A percentile compares a stretch with the other conserved stretches of the same genome.
Evolutionary conservation across 2,797 vertebrate species (phyloP).

Genomic region (Hyperoplus lanceolatus): DNA sequence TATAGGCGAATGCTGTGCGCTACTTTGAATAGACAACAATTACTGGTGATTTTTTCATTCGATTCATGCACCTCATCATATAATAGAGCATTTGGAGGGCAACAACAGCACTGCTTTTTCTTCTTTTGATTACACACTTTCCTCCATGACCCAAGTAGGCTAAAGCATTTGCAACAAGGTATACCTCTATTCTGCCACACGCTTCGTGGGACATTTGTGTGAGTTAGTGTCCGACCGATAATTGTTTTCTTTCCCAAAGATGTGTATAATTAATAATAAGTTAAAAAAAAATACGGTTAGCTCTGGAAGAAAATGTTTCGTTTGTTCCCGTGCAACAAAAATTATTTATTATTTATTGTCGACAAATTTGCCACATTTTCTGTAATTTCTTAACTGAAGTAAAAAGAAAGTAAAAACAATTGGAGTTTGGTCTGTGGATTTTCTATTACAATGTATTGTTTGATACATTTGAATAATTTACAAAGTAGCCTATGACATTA

Average conservation of each 20-base stretch:
- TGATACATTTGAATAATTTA: conserved; percentile 33
- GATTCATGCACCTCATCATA: conserved; percentile 48
- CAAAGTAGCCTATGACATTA: not conserved
- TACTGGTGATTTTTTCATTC: conserved; percentile 81
- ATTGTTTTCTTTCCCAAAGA: conserved; percentile 91
- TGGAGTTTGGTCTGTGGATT: conserved; percentile 91
- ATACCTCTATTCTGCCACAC: conserved; percentile 98
- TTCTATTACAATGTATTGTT: conserved; percentile 85
- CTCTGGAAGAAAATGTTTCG: conserved; percentile 86
- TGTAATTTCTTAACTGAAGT: conserved; percentile 97
- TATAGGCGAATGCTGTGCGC: conserved; percentile 81
- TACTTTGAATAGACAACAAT: conserved; percentile 82
- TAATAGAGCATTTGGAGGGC: conserved; percentile 77
- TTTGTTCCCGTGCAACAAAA: conserved; percentile 95
- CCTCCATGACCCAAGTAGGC: conserved; percentile 87
- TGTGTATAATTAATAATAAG: conserved; percentile 93
- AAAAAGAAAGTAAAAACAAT: conserved; percentile 86
- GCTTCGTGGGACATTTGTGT: conserved; percentile 92
- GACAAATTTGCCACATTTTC: conserved; percentile 97
- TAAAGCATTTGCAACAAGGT: conserved; percentile 98
- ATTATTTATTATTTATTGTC: conserved; percentile 99
- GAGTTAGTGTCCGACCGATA: conserved; percentile 91
- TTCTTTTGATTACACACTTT: conserved; percentile 82
- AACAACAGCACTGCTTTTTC: conserved; percentile 82
- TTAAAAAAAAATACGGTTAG: conserved; percentile 86